These are phyloP conservation scores for Caradrina clavipalpis DNA, from an alignment of 2,888 invertebrate species.

Conservation along the genomic window DNA sequence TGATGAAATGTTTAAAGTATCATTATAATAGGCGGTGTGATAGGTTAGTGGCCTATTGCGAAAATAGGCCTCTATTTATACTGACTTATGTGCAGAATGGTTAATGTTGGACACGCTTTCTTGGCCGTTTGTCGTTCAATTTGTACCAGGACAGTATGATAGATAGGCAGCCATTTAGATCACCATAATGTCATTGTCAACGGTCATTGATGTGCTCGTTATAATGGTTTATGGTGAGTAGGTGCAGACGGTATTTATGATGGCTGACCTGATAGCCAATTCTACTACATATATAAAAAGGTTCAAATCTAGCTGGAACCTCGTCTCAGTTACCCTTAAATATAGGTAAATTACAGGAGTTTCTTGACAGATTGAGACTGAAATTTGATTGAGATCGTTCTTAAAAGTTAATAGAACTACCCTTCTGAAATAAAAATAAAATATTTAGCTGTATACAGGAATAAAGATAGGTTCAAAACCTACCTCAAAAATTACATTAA, in stretches of 20 bases:
- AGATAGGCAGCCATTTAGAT: not conserved
- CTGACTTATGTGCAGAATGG: not conserved
- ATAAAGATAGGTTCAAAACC: too few species aligned
- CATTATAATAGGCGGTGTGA: conserved; percentile 39
- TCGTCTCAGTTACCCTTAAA: too few species aligned
- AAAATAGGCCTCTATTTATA: conserved; percentile 38
- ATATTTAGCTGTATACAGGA: not conserved
- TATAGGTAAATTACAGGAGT: too few species aligned
- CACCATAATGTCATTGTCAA: not conserved
- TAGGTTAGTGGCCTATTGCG: conserved; percentile 35
- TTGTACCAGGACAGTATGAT: not conserved
- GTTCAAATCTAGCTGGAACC: too few species aligned
- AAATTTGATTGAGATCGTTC: too few species aligned
- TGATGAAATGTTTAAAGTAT: conserved; percentile 44
- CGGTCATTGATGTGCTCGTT: not conserved
- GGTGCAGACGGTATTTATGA: not conserved
- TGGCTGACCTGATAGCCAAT: not conserved
- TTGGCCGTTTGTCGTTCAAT: conserved; percentile 6
- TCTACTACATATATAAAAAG: too few species aligned
- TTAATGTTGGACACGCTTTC: conserved; percentile 10
- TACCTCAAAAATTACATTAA: too few species aligned
- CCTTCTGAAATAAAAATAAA: not conserved
- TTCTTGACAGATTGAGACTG: too few species aligned
- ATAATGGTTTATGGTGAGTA: too few species aligned
- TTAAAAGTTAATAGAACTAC: too few species aligned